Conservation (phyloP, 2,113 vertebrate species). For the Smithornis capensis region DNA sequence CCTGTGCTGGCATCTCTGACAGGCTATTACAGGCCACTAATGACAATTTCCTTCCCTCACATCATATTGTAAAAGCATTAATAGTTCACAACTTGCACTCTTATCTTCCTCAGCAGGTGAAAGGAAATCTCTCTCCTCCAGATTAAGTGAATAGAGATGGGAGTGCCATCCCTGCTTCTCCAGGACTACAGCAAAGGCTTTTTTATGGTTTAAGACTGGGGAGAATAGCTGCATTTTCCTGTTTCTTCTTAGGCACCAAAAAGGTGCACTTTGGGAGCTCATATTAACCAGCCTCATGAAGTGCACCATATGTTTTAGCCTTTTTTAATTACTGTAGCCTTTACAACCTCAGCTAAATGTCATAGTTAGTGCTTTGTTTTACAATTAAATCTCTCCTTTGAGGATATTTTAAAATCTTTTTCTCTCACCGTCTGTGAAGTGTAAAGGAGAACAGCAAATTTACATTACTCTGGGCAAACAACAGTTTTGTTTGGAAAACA, state of each 20-base stretch:
- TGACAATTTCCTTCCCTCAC: neutral
- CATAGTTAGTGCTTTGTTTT: constrained; percentile 29
- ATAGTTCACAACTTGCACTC: neutral
- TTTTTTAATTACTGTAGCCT: constrained; percentile 39
- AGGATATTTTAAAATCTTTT: neutral
- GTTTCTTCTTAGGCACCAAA: neutral
- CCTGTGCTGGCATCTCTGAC: neutral
- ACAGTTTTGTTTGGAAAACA: constrained; percentile 32
- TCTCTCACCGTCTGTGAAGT: neutral
- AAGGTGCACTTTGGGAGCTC: neutral
- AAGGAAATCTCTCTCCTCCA: neutral
- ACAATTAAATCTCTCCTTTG: constrained; percentile 30
- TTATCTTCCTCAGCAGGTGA: neutral
- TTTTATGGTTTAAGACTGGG: neutral
- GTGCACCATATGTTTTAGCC: constrained; percentile 6
- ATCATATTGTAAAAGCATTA: neutral
- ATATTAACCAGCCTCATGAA: neutral
- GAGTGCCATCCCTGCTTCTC: neutral
- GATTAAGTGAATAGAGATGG: neutral
- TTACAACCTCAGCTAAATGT: constrained; percentile 43
- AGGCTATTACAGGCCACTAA: neutral
- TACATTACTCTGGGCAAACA: constrained; percentile 23
- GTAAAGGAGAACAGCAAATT: constrained; percentile 11
- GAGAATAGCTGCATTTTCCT: neutral
- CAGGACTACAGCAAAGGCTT: neutral